These are phyloP conservation scores for Xanthia togata DNA, from an alignment of 2,888 invertebrate species.

Conservation along the genomic window DNA sequence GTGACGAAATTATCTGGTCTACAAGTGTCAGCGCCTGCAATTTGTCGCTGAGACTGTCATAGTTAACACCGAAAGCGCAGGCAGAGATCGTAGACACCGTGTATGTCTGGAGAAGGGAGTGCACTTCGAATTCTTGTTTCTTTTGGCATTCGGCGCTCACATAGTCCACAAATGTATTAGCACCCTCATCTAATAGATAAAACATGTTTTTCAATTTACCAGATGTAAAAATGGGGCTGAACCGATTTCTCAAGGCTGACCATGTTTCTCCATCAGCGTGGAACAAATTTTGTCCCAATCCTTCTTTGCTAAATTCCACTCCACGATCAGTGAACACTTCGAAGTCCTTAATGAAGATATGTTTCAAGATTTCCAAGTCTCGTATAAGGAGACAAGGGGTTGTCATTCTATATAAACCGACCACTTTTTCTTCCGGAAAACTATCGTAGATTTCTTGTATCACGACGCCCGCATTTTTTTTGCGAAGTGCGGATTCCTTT, in stretches of 20 bases:
- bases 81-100: conserved; percentile 74
- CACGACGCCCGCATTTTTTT: conserved; percentile 63
- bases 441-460: conserved; percentile 71
- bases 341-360: conserved; percentile 79
- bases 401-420: conserved; percentile 78
- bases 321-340: conserved; percentile 76
- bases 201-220: conserved; percentile 82
- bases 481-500: conserved; percentile 67
- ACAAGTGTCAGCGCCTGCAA: conserved; percentile 53
- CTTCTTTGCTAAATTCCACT: conserved; percentile 73
- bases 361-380: conserved; percentile 78
- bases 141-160: conserved; percentile 52
- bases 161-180: conserved; percentile 70
- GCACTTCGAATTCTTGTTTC: conserved; percentile 67
- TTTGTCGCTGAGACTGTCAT: conserved; percentile 66
- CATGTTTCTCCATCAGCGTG: conserved; percentile 76
- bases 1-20: conserved; percentile 56
- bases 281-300: conserved; percentile 77
- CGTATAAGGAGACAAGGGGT: conserved; percentile 74
- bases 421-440: conserved; percentile 76
- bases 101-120: conserved; percentile 70
- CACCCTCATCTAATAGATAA: conserved; percentile 72
- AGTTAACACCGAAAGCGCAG: conserved; percentile 74
- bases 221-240: conserved; percentile 79
- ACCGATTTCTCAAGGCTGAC: conserved; percentile 72